Percentiles rank a stretch among this genome's conserved stretches.
phyloP scores from a whole-genome alignment of 2,113 vertebrate genomes.

The Orientallactaga bullata region DNA sequence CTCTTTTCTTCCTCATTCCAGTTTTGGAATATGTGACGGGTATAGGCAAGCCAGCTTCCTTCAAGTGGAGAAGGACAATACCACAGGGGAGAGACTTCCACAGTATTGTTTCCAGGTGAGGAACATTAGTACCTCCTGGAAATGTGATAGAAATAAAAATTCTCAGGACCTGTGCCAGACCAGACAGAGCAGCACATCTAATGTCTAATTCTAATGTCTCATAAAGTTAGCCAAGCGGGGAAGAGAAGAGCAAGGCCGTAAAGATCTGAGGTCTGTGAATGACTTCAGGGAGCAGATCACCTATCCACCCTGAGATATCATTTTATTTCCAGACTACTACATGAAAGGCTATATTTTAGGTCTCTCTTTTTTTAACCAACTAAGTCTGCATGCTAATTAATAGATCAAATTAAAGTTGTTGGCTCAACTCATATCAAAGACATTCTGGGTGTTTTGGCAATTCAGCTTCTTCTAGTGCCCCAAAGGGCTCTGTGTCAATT shows the following conservation, averaged over 20 bases:
- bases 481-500: not conserved
- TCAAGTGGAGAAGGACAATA: not conserved
- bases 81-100: not conserved
- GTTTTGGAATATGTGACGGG: not conserved
- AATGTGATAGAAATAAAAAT: slow-evolving; percentile 15
- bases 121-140: not conserved
- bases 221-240: not conserved
- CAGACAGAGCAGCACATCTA: not conserved
- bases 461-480: not conserved
- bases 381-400: slow-evolving; percentile 35
- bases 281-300: not conserved
- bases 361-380: slow-evolving; percentile 19
- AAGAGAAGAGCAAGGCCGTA: not conserved
- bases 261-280: not conserved
- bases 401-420: slow-evolving; percentile 37
- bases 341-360: not conserved
- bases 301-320: not conserved
- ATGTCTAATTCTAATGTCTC: not conserved
- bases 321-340: not conserved
- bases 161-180: not conserved
- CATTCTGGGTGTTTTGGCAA: not conserved
- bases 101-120: not conserved
- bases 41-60: not conserved
- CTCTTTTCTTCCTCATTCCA: not conserved
- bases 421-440: slow-evolving; percentile 38